Conservation (phyloP, 2,113 vertebrate species). For the Tetrax tetrax region DNA sequence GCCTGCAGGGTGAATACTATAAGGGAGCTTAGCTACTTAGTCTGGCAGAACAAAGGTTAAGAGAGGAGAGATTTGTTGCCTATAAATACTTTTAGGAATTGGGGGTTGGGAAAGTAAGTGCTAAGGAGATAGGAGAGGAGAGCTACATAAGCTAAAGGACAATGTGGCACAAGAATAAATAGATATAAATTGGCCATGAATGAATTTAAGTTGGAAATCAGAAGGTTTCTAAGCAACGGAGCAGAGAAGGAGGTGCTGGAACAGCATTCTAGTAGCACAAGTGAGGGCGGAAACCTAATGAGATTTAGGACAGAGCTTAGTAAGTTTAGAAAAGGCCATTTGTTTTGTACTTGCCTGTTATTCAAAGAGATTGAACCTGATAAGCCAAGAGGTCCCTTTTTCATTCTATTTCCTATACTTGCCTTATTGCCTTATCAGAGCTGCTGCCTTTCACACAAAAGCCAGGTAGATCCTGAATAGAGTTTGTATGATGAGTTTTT, state of each 20-base stretch:
- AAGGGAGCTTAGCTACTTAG: constrained; percentile 42
- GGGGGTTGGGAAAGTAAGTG: constrained; percentile 42
- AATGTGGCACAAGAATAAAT: constrained; percentile 61
- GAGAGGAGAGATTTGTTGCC: constrained; percentile 52
- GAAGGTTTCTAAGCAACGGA: constrained; percentile 68
- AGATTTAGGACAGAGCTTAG: constrained; percentile 56
- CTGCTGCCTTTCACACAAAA: neutral
- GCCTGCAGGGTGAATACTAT: constrained; percentile 36
- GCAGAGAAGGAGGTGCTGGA: constrained; percentile 40
- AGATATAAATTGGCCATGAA: constrained; percentile 68
- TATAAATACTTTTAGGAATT: constrained; percentile 52
- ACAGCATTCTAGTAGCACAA: constrained; percentile 33
- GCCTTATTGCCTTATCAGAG: neutral
- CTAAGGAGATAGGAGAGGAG: constrained; percentile 19
- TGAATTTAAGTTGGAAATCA: constrained; percentile 60
- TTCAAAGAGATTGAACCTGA: constrained; percentile 30
- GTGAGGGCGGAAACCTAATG: constrained; percentile 25
- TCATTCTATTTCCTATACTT: neutral
- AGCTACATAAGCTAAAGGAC: constrained; percentile 54
- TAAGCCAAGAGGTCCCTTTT: constrained; percentile 34
- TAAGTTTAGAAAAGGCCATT: constrained; percentile 55
- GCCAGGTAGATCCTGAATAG: neutral
- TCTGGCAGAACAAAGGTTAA: constrained; percentile 67
- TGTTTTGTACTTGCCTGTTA: constrained; percentile 40
- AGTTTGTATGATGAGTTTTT: neutral